These are phyloP conservation scores for Myotis lucifugus DNA, from an alignment of 2,113 vertebrate species.

Conservation along the genomic window DNA sequence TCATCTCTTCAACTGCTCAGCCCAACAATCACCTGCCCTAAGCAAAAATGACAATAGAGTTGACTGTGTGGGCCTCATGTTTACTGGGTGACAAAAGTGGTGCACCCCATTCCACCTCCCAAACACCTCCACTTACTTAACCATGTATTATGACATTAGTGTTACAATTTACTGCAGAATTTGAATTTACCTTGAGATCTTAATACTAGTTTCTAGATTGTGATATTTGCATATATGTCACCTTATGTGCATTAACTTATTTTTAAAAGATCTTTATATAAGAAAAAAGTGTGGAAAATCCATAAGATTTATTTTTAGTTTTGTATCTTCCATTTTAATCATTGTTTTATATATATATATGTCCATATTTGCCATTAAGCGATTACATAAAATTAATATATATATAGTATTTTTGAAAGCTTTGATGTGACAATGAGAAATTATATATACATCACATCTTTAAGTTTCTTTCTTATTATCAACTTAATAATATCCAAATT, in stretches of 20 bases:
- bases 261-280: not conserved
- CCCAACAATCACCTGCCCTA: not conserved
- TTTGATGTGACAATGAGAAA: not conserved
- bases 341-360: not conserved
- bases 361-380: not conserved
- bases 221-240: not conserved
- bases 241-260: not conserved
- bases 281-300: not conserved
- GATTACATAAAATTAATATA: conserved; percentile 9
- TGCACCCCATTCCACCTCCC: not conserved
- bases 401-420: conserved; percentile 13
- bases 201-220: not conserved
- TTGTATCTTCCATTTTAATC: not conserved
- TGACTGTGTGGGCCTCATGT: not conserved
- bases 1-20: not conserved
- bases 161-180: not conserved
- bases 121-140: not conserved
- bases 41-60: not conserved
- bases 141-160: not conserved
- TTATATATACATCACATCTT: not conserved
- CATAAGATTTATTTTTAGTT: not conserved
- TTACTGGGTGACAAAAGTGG: not conserved
- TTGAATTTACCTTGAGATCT: conserved; percentile 8
- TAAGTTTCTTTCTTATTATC: not conserved
- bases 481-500: conserved; percentile 36